These are phyloP conservation scores for Patella pellucida DNA, from an alignment of 2,888 invertebrate genomes.

Conservation along the genomic window DNA sequence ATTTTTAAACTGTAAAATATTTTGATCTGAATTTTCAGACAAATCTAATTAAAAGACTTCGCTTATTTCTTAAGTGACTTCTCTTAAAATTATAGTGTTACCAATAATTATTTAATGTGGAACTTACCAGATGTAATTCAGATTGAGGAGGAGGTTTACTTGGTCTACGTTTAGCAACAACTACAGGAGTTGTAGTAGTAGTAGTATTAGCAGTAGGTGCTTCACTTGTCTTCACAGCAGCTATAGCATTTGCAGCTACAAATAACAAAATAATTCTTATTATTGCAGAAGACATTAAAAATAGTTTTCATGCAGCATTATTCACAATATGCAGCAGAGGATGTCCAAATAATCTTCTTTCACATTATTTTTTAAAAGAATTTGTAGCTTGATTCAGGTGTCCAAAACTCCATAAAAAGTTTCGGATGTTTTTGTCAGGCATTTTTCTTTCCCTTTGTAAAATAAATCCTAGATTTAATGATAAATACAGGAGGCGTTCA, in stretches of 20 bases:
- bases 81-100: no score
- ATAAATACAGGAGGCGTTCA: not conserved
- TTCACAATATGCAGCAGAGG: no score
- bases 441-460: not conserved
- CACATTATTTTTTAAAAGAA: no score
- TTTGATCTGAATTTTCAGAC: no score
- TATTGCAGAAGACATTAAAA: no score
- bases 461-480: not conserved
- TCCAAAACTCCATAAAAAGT: conserved; percentile 4
- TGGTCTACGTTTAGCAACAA: conserved; percentile 13
- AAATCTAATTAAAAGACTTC: no score
- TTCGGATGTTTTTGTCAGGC: conserved; percentile 3
- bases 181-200: not conserved
- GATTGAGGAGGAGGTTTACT: conserved; percentile 29
- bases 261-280: not conserved
- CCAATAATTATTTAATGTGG: no score
- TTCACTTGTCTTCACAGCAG: not conserved
- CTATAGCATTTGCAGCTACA: not conserved
- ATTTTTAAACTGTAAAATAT: no score
- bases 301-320: no score
- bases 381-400: conserved; percentile 9
- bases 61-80: no score
- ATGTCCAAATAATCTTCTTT: no score
- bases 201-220: not conserved
- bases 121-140: conserved; percentile 35